phyloP scores from a whole-genome alignment of 2,797 vertebrate genomes.

The Alca torda region DNA sequence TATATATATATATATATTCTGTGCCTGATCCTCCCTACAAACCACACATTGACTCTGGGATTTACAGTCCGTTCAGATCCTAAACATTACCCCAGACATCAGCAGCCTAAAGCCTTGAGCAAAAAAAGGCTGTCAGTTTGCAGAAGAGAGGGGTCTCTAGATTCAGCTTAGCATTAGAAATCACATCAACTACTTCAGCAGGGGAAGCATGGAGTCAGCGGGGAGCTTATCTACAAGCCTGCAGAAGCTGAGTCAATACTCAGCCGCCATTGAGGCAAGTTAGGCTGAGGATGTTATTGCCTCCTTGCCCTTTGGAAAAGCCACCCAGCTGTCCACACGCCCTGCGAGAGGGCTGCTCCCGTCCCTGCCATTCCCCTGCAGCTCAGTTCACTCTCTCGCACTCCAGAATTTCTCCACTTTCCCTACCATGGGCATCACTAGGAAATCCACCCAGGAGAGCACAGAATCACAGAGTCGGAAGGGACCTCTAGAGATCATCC shows the following conservation, averaged over 20 bases:
- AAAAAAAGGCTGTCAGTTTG: conserved; percentile 9
- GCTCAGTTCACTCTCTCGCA: not conserved
- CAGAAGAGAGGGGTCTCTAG: not conserved
- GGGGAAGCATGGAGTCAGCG: not conserved
- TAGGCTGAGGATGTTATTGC: not conserved
- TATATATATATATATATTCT: too few species aligned
- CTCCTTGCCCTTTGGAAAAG: not conserved
- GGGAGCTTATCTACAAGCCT: conserved; percentile 23
- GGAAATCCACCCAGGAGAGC: not conserved
- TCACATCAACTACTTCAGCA: conserved; percentile 20
- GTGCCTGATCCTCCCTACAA: not conserved
- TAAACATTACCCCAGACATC: conserved; percentile 5
- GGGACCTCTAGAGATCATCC: too few species aligned
- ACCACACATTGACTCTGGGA: not conserved
- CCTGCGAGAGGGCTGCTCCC: not conserved
- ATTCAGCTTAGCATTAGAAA: conserved; percentile 18
- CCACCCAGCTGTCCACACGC: not conserved
- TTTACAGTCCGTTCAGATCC: conserved; percentile 15
- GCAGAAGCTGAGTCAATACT: conserved; percentile 32
- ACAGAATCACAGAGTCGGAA: not conserved
- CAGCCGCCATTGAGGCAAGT: not conserved
- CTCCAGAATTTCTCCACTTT: not conserved
- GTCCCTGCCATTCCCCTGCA: not conserved
- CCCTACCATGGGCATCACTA: not conserved
- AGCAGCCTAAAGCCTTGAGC: conserved; percentile 12